phyloP scores from a whole-genome alignment of 1,140 invertebrate species.

The Caenorhabditis remanei region DNA sequence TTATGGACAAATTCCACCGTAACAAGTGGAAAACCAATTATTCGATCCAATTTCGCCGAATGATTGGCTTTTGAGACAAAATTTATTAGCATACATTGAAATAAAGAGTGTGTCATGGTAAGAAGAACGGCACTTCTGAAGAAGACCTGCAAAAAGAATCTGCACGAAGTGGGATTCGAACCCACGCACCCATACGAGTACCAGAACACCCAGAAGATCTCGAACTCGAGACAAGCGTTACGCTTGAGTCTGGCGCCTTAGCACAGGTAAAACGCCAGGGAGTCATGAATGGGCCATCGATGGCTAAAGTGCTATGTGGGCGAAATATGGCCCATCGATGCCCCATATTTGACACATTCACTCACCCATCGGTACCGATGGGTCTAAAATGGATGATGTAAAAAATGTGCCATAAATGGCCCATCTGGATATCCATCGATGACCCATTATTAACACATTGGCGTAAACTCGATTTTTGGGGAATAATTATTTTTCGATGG shows the following conservation, averaged over 20 bases:
- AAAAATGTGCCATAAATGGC: too few relatives aligned
- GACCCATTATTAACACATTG: too few relatives aligned
- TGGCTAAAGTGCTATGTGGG: too few relatives aligned
- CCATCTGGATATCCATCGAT: too few relatives aligned
- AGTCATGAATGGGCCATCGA: too few relatives aligned
- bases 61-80: conserved; percentile 13
- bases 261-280: too few relatives aligned
- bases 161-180: conserved; percentile 47
- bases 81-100: conserved; percentile 45
- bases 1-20: conserved; percentile 40
- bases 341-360: too few relatives aligned
- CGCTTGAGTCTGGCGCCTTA: conserved; percentile 69
- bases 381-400: too few relatives aligned
- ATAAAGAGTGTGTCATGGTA: conserved; percentile 6
- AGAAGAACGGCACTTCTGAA: conserved; percentile 43
- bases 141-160: conserved; percentile 17
- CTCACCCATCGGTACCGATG: too few relatives aligned
- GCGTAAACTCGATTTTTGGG: too few relatives aligned
- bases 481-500: too few relatives aligned
- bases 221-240: conserved; percentile 33
- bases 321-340: too few relatives aligned
- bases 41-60: background rate
- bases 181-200: conserved; percentile 60
- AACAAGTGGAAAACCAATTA: conserved; percentile 36
- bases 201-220: conserved; percentile 46